These are phyloP conservation scores for Gracilinanus agilis DNA, from an alignment of 2,113 vertebrate genomes.

Conservation along the genomic window DNA sequence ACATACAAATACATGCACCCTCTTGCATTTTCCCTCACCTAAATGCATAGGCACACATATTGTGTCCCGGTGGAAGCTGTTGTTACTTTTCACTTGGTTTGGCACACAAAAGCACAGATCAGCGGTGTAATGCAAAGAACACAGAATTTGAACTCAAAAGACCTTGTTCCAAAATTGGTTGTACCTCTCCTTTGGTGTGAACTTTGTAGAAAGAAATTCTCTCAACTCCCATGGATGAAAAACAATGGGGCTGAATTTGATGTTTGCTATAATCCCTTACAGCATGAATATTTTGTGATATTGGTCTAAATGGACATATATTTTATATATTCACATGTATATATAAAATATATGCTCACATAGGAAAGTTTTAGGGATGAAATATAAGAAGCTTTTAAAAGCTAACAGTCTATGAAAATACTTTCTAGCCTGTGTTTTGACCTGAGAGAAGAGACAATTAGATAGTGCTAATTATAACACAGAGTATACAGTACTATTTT, in stretches of 20 bases:
- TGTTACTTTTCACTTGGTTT: neutral
- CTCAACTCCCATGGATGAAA: neutral
- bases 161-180: neutral
- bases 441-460: constrained; percentile 12
- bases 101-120: neutral
- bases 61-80: neutral
- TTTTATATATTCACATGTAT: too few relatives aligned
- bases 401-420: neutral
- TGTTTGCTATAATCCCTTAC: neutral
- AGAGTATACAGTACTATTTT: neutral
- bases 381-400: constrained; percentile 20
- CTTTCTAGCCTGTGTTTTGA: neutral
- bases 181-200: neutral
- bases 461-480: neutral
- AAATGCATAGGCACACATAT: neutral
- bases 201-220: neutral
- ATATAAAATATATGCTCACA: neutral
- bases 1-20: neutral
- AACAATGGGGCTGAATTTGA: neutral
- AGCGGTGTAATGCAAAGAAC: neutral
- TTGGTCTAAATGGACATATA: neutral
- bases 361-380: neutral
- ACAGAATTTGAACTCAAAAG: neutral
- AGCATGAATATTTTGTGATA: neutral
- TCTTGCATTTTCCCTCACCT: too few relatives aligned